Base-by-base conservation (phyloP, 2,113 vertebrate genomes). In the Ophthalmolycus amberensis region DNA sequence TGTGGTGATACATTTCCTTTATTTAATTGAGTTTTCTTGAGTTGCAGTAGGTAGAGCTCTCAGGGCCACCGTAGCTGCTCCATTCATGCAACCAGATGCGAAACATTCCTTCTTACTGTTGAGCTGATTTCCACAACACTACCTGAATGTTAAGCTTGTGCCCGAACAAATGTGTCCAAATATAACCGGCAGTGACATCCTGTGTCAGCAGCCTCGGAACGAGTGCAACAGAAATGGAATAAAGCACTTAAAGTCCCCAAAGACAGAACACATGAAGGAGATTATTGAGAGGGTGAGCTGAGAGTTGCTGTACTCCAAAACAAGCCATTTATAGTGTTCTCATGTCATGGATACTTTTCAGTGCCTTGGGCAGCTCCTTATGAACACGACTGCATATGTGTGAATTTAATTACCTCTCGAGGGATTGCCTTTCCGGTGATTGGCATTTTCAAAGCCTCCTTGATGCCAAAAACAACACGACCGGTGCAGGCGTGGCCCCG, bases 341-440 rank as follows among this genome's bases (percentile, higher is more conserved):
- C 9, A 25, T 62, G 37, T 44, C 65, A 78, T 48, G 52, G 75
- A 71, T 70, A 40, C 54, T 42, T 84, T 75, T 78, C 79, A 85
- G 37, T 56, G 29, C n/a, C n/a, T 62, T 9, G 0, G 14, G 20
- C 71, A 37, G 59, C 56, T 71, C 32, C 64, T 54, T 50, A 22
- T 37, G 22, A 32, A 52, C 40, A 59, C 52, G 38, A 1, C 75
- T 75, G 69, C 67, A 68, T n/a, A 72, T 42, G 70, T 78, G 56
- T 65, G 69, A 56, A 60, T 85, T 88, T 91, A 92, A 94, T 93
- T 92, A 74, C 80, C 62, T 88, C 92, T 66, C 85, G 0, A 1
- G 84, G 89, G 91, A 87, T 79, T 79, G 69, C 22, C 71, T 75
- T 75, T 27, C 76, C 64, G 3, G 66, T 40, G 79, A 87, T 64